These are phyloP conservation scores for Cerastoderma edule DNA, from an alignment of 2,888 invertebrate species.

Conservation along the genomic window DNA sequence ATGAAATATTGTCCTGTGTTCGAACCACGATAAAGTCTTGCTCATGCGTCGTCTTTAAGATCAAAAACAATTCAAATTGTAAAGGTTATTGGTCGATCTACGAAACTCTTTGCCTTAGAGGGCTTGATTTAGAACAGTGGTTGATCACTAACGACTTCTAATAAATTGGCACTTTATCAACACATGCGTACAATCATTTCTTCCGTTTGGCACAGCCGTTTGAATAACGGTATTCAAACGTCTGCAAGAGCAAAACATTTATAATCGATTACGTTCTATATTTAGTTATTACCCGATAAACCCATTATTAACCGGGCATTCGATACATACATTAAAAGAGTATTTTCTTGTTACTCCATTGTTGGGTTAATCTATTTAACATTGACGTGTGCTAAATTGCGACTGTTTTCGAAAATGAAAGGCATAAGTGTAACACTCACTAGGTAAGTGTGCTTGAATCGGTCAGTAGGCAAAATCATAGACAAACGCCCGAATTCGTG, in stretches of 20 bases:
- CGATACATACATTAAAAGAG: slow-evolving; percentile 2
- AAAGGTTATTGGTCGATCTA: not conserved
- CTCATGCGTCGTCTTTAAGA: not conserved
- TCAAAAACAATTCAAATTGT: not conserved
- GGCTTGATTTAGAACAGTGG: not conserved
- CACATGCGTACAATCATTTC: slow-evolving; percentile 6
- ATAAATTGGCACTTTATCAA: not conserved
- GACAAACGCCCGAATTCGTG: not conserved
- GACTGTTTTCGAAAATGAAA: slow-evolving; percentile 4
- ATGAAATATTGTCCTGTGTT: too few relatives aligned
- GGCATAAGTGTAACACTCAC: not conserved
- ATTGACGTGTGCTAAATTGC: slow-evolving; percentile 9
- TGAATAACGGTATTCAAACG: slow-evolving; percentile 18
- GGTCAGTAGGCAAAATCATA: not conserved
- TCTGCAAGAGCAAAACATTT: slow-evolving; percentile 8
- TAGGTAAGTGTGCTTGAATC: slow-evolving; percentile 8
- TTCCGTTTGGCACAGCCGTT: not conserved
- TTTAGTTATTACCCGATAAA: not conserved
- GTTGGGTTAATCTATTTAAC: not conserved
- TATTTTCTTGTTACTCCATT: not conserved
- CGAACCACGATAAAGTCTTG: too few relatives aligned
- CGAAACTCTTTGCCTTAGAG: not conserved
- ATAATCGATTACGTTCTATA: slow-evolving; percentile 18
- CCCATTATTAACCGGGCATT: slow-evolving; percentile 3
- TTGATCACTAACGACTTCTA: not conserved